Base-by-base conservation (phyloP, 2,888 invertebrate genomes). In the Protophormia terraenovae region DNA sequence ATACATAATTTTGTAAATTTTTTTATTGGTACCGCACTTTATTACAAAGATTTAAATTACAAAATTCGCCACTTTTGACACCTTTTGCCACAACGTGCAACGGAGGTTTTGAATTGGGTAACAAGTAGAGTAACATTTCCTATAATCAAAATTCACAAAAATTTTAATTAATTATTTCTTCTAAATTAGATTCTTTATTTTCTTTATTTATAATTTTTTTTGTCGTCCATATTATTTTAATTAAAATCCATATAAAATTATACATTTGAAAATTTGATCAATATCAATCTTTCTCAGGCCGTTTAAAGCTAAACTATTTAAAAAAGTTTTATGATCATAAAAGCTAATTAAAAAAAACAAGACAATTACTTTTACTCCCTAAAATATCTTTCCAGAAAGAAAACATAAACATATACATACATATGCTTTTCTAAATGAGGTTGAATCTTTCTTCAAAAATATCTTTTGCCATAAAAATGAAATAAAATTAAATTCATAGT, bases 391-490 rank as follows among this genome's bases (percentile, higher is more conserved):
- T n/a, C 8, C 27, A 55, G 16, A 24, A 29, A 35, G n/a, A 53
- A 41, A 1, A 3, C 10, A 29, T 7, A 60, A 60, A 58, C 12
- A 55, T 27, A 7, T 4, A 27, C 1, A 12, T 14, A 55, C 14
- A 55, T 29, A 29, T 8, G 3, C 55, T 47, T 14, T 8, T 29
- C 12, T 41, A 2, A 32, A 62, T n/a, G 6, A 47, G 22, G 14
- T 67, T 60, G 29, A 67, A 81, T 77, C 77, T 77, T 69, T 81
- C 38, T 22, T 27, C 7, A 53, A 85, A 85, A 75, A 82, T n/a
- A n/a, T 75, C 69, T 69, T 64, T 47, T 47, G 58, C 19, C 71
- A 79, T 82, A 75, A 85, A 85, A 80, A 72, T 32, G 12, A 24
- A 53, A 71, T 64, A 71, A 78, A 81, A 50, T 50, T 2, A 60